phyloP scores from a whole-genome alignment of 2,888 invertebrate genomes.

The Brachylomia viminalis region DNA sequence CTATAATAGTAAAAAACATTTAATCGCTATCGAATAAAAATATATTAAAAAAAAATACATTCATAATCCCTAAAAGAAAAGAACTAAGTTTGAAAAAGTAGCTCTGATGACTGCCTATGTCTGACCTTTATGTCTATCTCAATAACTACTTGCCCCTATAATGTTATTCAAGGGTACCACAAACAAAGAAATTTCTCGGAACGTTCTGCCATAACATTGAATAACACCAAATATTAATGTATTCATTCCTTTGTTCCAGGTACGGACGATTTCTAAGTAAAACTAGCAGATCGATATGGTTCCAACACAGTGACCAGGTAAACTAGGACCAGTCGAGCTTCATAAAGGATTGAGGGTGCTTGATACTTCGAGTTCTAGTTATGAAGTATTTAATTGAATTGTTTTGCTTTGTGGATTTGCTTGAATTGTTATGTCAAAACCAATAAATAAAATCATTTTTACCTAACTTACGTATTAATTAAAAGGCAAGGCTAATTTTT shows the following conservation, averaged over 20 bases:
- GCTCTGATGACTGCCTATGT: no score
- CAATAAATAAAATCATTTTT: neutral
- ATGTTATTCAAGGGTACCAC: neutral
- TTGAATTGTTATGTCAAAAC: neutral
- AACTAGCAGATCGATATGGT: slow-evolving; percentile 43
- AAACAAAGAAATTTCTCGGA: slow-evolving; percentile 27
- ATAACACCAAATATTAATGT: slow-evolving; percentile 42
- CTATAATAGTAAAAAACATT: no score
- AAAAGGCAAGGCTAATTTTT: no score
- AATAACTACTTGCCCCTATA: neutral
- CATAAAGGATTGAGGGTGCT: neutral
- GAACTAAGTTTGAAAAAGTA: no score
- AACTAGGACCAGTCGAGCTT: slow-evolving; percentile 3
- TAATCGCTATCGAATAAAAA: no score
- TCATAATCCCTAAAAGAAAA: no score
- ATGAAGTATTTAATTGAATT: neutral
- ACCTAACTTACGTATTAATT: neutral
- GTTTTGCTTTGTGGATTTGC: neutral
- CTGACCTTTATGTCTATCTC: neutral
- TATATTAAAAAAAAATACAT: no score
- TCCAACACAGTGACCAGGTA: slow-evolving; percentile 16
- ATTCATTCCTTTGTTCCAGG: slow-evolving; percentile 63
- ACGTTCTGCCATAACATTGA: neutral
- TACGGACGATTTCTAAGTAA: slow-evolving; percentile 41
- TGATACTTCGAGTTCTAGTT: neutral